Evolutionary conservation across 2,113 vertebrate species (phyloP).

Genomic region (Empidonax traillii): DNA sequence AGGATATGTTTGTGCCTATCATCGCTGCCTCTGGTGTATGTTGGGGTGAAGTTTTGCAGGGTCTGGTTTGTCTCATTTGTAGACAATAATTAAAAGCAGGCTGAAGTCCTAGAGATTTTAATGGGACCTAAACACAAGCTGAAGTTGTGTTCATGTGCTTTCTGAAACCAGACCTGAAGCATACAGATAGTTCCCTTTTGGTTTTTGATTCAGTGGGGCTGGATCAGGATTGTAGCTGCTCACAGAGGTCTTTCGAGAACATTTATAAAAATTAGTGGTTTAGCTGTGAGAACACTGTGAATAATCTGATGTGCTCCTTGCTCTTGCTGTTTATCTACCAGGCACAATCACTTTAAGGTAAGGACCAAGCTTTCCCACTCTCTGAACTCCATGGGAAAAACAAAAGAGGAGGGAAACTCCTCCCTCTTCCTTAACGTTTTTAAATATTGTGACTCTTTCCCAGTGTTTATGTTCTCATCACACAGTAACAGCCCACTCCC

Average conservation of each 20-base stretch:
- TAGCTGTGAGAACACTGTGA: not conserved
- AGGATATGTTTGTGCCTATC: not conserved
- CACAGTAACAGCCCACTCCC: not conserved
- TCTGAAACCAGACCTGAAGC: not conserved
- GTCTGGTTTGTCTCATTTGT: not conserved
- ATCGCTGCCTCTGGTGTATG: fast-evolving
- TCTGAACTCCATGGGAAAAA: not conserved
- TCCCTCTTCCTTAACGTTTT: not conserved
- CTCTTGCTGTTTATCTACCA: not conserved
- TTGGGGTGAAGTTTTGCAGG: not conserved
- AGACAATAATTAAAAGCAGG: not conserved
- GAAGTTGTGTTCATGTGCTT: not conserved
- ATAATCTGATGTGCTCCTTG: not conserved
- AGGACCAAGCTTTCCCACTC: not conserved
- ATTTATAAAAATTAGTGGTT: not conserved
- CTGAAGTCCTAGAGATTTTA: not conserved
- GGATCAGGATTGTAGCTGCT: not conserved
- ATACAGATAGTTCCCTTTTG: not conserved
- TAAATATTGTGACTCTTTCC: not conserved
- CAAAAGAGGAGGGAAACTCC: not conserved
- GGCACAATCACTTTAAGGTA: not conserved
- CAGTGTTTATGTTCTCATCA: not conserved
- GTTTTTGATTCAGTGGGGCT: not conserved
- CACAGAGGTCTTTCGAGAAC: not conserved
- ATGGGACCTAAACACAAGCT: not conserved